Conservation (phyloP, 2,888 invertebrate genomes). For the Heliconius sara region DNA sequence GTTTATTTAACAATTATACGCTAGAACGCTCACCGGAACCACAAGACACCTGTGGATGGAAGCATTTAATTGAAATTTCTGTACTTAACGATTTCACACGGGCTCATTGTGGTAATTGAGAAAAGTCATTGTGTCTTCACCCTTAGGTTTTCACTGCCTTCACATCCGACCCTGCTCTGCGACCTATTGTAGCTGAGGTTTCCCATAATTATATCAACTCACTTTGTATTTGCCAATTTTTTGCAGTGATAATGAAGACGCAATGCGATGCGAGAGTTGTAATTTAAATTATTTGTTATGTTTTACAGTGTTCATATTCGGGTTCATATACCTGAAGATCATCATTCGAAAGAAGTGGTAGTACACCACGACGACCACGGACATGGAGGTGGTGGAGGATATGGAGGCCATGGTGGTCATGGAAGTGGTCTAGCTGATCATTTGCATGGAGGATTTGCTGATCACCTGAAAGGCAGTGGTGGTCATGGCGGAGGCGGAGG, state of each 20-base stretch:
- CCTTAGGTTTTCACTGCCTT: constrained; percentile 65
- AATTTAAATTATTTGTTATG: constrained; percentile 45
- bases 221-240: constrained; percentile 39
- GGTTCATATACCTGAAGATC: constrained; percentile 81
- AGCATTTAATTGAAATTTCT: constrained; percentile 76
- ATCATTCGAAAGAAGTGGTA: constrained; percentile 77
- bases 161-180: constrained; percentile 66
- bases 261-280: constrained; percentile 24
- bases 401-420: constrained; percentile 52
- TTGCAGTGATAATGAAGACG: constrained; percentile 36
- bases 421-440: constrained; percentile 61
- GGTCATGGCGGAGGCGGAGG: constrained; percentile 56
- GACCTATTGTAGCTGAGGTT: constrained; percentile 54
- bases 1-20: too few relatives aligned
- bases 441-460: constrained; percentile 65
- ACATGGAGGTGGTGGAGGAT: constrained; percentile 54
- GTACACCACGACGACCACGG: constrained; percentile 70
- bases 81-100: constrained; percentile 71
- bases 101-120: constrained; percentile 75
- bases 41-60: constrained; percentile 66
- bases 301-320: constrained; percentile 83
- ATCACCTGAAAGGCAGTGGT: constrained; percentile 59
- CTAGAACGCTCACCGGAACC: constrained; percentile 53
- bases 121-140: constrained; percentile 75
- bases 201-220: constrained; percentile 40